phyloP scores from a whole-genome alignment of 2,797 vertebrate genomes.

The Scyliorhinus canicula region DNA sequence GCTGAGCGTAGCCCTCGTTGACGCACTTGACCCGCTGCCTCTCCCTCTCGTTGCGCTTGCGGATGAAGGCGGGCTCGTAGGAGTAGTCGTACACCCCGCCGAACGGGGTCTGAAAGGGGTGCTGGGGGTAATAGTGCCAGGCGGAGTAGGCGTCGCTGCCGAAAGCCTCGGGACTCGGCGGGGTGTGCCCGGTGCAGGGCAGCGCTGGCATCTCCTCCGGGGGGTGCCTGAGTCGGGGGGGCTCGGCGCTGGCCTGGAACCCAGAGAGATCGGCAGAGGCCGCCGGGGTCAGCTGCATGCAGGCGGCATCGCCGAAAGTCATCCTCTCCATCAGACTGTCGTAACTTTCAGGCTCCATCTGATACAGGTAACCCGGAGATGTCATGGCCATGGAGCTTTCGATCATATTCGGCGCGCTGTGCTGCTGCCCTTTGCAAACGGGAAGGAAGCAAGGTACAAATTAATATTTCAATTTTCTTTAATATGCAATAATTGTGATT shows the following conservation, averaged over 20 bases:
- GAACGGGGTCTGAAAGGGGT: slow-evolving; percentile 44
- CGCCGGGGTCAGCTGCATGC: slow-evolving; percentile 47
- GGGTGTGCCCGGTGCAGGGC: slow-evolving; percentile 47
- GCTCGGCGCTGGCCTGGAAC: slow-evolving; percentile 52
- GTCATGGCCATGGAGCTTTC: slow-evolving; percentile 16
- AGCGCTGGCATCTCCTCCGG: slow-evolving; percentile 55
- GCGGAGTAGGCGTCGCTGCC: slow-evolving; percentile 48
- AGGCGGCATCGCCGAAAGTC: slow-evolving; percentile 46
- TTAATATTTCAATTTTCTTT: not conserved
- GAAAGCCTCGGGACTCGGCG: slow-evolving; percentile 48
- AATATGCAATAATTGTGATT: not conserved
- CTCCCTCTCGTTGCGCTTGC: slow-evolving; percentile 67
- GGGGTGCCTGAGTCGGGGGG: slow-evolving; percentile 46
- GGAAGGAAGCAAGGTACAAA: not conserved
- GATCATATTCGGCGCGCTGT: not conserved
- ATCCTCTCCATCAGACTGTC: slow-evolving; percentile 22
- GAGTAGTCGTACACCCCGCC: slow-evolving; percentile 52
- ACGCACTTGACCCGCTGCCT: slow-evolving; percentile 66
- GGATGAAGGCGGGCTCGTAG: slow-evolving; percentile 60
- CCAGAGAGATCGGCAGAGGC: not conserved
- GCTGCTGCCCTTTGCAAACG: not conserved
- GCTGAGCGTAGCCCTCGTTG: slow-evolving; percentile 66
- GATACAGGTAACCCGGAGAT: slow-evolving; percentile 19
- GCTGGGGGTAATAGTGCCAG: slow-evolving; percentile 42
- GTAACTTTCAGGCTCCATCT: slow-evolving; percentile 21